These are phyloP conservation scores for Tenthredo distinguenda DNA, from an alignment of 2,888 invertebrate genomes.

Conservation along the genomic window DNA sequence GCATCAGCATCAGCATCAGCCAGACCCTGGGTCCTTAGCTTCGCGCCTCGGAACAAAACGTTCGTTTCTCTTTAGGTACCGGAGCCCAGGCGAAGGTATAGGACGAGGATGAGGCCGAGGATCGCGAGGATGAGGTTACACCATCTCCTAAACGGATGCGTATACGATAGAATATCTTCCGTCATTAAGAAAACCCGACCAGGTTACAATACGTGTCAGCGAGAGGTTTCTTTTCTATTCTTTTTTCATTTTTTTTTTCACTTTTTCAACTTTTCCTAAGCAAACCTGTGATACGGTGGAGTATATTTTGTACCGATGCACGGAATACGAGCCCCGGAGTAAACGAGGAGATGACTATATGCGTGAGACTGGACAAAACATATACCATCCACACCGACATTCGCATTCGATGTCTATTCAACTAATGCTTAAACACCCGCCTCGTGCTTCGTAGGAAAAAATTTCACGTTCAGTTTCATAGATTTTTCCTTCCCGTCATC, in stretches of 20 bases:
- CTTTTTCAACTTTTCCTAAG: background rate
- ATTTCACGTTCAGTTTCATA: too few species aligned
- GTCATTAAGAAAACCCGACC: constrained; percentile 77
- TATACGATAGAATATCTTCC: constrained; percentile 77
- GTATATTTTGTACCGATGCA: background rate
- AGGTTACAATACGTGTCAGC: constrained; percentile 57
- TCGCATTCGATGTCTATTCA: background rate
- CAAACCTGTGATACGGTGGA: background rate
- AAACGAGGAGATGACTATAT: background rate
- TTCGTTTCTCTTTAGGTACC: constrained; percentile 27
- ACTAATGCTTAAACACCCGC: background rate
- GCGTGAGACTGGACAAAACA: too few species aligned
- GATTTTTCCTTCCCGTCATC: too few species aligned
- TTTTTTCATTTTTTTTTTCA: background rate
- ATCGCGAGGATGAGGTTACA: background rate
- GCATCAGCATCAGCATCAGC: background rate
- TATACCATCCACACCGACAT: background rate
- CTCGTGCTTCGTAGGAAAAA: too few species aligned
- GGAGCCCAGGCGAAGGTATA: background rate
- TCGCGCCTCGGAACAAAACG: constrained; percentile 49
- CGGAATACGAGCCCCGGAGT: background rate
- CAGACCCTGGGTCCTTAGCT: constrained; percentile 42
- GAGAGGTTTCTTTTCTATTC: background rate
- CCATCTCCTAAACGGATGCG: constrained; percentile 75
- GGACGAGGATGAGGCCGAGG: background rate